A percentile compares a stretch with the other conserved stretches of the same genome.
Evolutionary conservation across 2,113 vertebrate species (phyloP).

Genomic region (Aleadryas rufinucha): DNA sequence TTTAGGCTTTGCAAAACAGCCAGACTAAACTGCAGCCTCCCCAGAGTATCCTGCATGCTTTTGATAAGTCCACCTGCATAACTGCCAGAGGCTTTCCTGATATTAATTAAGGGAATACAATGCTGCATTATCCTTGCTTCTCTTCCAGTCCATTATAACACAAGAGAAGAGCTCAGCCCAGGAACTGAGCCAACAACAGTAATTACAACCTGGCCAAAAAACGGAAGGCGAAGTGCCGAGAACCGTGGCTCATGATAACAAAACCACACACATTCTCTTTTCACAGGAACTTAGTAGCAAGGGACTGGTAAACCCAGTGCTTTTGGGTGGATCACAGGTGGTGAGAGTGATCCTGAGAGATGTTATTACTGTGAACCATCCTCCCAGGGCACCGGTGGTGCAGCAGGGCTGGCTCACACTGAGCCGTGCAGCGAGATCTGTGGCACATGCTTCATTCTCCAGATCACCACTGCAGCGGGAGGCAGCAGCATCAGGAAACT

Average conservation of each 20-base stretch:
- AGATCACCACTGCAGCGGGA: not conserved
- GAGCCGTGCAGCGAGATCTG: constrained; percentile 42
- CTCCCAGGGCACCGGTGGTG: accelerated
- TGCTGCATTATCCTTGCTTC: not conserved
- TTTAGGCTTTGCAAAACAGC: not conserved
- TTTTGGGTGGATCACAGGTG: not conserved
- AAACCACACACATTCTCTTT: not conserved
- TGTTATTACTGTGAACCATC: accelerated
- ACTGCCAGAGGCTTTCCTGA: not conserved
- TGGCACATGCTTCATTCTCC: constrained; percentile 27
- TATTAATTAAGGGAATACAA: not conserved
- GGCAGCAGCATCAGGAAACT: constrained; percentile 63
- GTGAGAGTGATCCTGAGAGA: not conserved
- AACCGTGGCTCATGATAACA: not conserved
- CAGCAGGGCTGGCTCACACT: not conserved
- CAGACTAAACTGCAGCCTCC: not conserved
- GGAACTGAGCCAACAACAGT: not conserved
- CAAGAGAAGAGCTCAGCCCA: not conserved
- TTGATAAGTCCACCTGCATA: not conserved
- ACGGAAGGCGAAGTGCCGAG: not conserved
- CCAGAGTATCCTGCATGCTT: not conserved
- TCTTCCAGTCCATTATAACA: not conserved
- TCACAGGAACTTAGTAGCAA: not conserved
- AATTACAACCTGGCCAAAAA: not conserved
- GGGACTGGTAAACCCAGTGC: accelerated